phyloP scores from a whole-genome alignment of 2,797 vertebrate genomes.

The Galago senegalensis region DNA sequence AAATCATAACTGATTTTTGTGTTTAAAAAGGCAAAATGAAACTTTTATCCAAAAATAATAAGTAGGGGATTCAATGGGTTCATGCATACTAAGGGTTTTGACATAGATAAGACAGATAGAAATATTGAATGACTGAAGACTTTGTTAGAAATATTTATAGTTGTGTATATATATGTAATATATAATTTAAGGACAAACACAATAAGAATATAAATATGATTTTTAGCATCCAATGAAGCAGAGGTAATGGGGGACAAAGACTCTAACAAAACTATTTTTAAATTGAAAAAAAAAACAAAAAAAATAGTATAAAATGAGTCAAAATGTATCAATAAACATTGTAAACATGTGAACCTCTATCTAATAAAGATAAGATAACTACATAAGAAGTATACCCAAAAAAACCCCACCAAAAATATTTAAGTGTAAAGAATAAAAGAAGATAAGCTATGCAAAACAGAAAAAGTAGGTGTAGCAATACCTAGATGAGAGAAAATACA shows the following conservation, averaged over 20 bases:
- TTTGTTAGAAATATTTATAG: neutral
- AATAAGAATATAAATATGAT: conserved; percentile 34
- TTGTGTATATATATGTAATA: neutral
- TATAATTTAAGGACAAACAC: neutral
- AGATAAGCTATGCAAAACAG: neutral
- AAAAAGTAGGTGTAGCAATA: neutral
- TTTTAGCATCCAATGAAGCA: neutral
- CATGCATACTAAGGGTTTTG: neutral
- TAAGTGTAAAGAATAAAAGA: neutral
- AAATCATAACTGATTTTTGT: neutral
- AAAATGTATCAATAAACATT: conserved; percentile 21
- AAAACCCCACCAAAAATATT: neutral
- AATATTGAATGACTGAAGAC: neutral
- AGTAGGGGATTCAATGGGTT: neutral
- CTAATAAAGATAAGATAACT: neutral
- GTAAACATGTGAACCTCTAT: neutral
- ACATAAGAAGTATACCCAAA: neutral
- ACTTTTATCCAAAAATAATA: neutral
- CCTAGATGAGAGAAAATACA: neutral
- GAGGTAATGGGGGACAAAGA: neutral
- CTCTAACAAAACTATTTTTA: neutral
- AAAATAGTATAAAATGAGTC: neutral
- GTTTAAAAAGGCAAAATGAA: neutral
- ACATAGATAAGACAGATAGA: neutral
- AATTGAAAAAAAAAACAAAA: neutral